Conservation (phyloP, 37 sponge, comb jelly and placozoan species). For the Beroe forskalii region DNA sequence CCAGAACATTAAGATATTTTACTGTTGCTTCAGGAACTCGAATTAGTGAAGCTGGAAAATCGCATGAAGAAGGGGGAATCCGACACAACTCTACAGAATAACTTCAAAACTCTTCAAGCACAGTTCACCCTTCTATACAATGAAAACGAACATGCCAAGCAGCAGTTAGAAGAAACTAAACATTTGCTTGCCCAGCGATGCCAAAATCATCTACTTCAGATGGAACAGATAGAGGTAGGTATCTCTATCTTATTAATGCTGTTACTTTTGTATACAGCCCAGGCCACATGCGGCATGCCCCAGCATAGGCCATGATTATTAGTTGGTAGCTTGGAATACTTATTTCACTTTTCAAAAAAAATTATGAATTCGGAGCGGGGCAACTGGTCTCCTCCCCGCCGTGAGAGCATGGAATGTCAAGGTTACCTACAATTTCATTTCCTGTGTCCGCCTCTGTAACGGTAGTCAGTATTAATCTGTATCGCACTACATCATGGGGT, state of each 20-base stretch:
- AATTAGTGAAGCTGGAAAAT: background rate
- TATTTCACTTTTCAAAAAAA: too few species aligned
- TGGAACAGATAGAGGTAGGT: constrained; percentile 26
- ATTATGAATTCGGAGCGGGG: too few species aligned
- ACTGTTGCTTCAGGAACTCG: constrained; percentile 17
- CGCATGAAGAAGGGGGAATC: background rate
- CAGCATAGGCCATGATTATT: too few species aligned
- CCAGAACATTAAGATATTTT: background rate
- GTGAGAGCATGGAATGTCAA: too few species aligned
- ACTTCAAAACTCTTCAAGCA: constrained; percentile 2
- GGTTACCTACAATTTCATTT: too few species aligned
- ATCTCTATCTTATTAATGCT: background rate
- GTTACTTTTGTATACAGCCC: too few species aligned
- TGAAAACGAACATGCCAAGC: background rate
- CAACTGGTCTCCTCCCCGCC: too few species aligned
- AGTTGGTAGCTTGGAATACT: too few species aligned
- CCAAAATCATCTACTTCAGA: background rate
- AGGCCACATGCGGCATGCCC: too few species aligned
- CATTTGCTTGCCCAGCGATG: constrained; percentile 10
- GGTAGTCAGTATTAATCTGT: too few species aligned
- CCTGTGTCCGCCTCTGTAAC: too few species aligned
- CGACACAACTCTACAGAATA: background rate
- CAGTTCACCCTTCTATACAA: constrained; percentile 22
- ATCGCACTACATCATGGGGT: too few species aligned
- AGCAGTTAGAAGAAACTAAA: constrained; percentile 48